A percentile compares a stretch with the other conserved stretches of the same genome.
Conservation (phyloP, 1,140 invertebrate genomes). For the Solenopsis invicta region DNA sequence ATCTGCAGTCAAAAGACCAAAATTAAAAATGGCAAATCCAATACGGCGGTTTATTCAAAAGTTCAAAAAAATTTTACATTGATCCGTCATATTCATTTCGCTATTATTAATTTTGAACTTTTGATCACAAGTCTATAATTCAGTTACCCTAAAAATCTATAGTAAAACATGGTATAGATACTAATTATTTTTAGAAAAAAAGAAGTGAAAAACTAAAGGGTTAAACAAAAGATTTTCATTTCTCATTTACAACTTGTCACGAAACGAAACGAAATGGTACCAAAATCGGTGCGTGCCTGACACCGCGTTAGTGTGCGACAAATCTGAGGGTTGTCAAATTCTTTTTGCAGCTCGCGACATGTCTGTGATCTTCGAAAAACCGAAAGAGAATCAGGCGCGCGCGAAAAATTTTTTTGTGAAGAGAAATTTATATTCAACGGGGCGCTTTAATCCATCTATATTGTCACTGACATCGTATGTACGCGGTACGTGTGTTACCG, state of each 20-base stretch:
- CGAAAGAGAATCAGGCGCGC: not conserved
- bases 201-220: no score
- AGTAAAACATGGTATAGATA: no score
- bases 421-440: conserved; percentile 55
- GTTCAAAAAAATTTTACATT: no score
- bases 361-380: conserved; percentile 39
- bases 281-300: conserved; percentile 1
- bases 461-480: conserved; percentile 34
- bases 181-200: no score
- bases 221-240: conserved; percentile 7
- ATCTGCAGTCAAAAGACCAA: no score
- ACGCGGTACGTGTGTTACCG: conserved; percentile 37
- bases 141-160: no score
- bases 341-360: not conserved
- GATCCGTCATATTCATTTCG: no score
- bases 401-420: conserved; percentile 27
- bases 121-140: no score
- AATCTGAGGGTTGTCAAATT: conserved; percentile 31
- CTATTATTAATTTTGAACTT: no score
- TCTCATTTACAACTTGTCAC: not conserved
- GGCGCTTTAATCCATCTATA: conserved; percentile 58
- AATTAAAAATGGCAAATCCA: no score
- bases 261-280: not conserved
- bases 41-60: no score
- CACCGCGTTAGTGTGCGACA: conserved; percentile 7